Evolutionary conservation across 2,888 invertebrate species (phyloP).

Genomic region (Erannis defoliaria): DNA sequence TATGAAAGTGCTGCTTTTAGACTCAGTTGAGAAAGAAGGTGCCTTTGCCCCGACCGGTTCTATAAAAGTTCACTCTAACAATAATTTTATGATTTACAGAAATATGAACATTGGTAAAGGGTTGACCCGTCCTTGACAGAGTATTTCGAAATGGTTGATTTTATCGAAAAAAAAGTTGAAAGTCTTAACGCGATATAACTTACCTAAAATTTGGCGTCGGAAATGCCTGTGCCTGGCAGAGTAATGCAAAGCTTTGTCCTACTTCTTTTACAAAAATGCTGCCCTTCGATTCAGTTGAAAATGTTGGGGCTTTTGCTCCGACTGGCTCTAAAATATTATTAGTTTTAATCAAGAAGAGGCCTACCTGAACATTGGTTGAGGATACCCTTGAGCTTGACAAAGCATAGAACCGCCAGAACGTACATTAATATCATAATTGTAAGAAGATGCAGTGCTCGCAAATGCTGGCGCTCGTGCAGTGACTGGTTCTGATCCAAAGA

Average conservation of each 20-base stretch:
- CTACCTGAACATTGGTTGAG: slow-evolving; percentile 90
- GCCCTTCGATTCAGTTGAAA: slow-evolving; percentile 88
- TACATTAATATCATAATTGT: slow-evolving; percentile 76
- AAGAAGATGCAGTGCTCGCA: slow-evolving; percentile 81
- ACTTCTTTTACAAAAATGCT: slow-evolving; percentile 87
- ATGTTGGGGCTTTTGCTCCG: slow-evolving; percentile 88
- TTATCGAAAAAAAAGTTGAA: background rate
- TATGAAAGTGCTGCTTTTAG: slow-evolving; percentile 88
- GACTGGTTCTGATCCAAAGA: slow-evolving; percentile 79
- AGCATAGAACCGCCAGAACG: slow-evolving; percentile 79
- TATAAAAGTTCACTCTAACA: slow-evolving; percentile 55
- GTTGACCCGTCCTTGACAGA: background rate
- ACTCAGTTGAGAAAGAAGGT: slow-evolving; percentile 88
- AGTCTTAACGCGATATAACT: slow-evolving; percentile 1
- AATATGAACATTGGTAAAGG: slow-evolving; percentile 21
- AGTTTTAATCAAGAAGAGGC: slow-evolving; percentile 45
- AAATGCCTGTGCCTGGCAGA: slow-evolving; percentile 88
- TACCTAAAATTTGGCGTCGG: slow-evolving; percentile 82
- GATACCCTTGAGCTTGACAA: slow-evolving; percentile 87
- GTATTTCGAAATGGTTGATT: background rate
- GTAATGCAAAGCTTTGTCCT: slow-evolving; percentile 87
- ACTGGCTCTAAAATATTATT: slow-evolving; percentile 83
- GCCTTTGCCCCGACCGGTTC: slow-evolving; percentile 89
- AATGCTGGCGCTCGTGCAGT: slow-evolving; percentile 83
- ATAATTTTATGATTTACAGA: background rate